Percentiles rank a stretch among this genome's conserved stretches.
phyloP scores from a whole-genome alignment of 2,888 invertebrate species.

The Eucera pruinosa region DNA sequence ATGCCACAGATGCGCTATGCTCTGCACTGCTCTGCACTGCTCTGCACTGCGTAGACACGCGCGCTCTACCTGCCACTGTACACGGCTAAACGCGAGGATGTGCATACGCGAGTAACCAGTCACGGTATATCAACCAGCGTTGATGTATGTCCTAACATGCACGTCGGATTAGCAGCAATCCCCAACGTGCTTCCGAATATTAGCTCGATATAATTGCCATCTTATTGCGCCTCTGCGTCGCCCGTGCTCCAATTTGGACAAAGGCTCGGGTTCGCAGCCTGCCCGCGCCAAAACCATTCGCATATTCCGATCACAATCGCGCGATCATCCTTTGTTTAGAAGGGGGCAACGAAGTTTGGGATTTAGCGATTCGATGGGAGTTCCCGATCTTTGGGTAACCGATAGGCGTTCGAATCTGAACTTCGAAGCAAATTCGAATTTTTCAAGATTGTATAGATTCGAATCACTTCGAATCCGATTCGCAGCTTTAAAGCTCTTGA shows the following conservation, averaged over 20 bases:
- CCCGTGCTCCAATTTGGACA: neutral
- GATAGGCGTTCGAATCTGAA: no score
- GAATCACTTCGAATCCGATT: no score
- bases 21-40: no score
- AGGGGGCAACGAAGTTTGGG: neutral
- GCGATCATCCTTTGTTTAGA: neutral
- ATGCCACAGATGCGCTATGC: slow-evolving; percentile 39
- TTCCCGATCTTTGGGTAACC: no score
- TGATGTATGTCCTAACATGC: slow-evolving; percentile 78
- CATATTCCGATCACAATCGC: no score
- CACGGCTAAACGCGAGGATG: slow-evolving; percentile 40
- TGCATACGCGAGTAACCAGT: slow-evolving; percentile 49
- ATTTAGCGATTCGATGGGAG: no score
- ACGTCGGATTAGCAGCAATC: slow-evolving; percentile 76
- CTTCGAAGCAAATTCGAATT: no score
- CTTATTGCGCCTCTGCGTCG: slow-evolving; percentile 60
- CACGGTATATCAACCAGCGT: slow-evolving; percentile 53
- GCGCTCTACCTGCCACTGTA: slow-evolving; percentile 30
- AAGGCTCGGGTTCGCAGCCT: no score
- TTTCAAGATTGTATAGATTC: no score
- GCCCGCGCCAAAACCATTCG: no score
- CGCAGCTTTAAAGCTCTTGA: no score
- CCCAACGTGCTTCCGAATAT: slow-evolving; percentile 76
- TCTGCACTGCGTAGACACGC: neutral
- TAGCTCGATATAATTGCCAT: slow-evolving; percentile 73